Percentiles rank a stretch among this genome's conserved stretches.
Evolutionary conservation across 2,797 vertebrate genomes (phyloP).

Genomic region (Cossypha niveicapilla): DNA sequence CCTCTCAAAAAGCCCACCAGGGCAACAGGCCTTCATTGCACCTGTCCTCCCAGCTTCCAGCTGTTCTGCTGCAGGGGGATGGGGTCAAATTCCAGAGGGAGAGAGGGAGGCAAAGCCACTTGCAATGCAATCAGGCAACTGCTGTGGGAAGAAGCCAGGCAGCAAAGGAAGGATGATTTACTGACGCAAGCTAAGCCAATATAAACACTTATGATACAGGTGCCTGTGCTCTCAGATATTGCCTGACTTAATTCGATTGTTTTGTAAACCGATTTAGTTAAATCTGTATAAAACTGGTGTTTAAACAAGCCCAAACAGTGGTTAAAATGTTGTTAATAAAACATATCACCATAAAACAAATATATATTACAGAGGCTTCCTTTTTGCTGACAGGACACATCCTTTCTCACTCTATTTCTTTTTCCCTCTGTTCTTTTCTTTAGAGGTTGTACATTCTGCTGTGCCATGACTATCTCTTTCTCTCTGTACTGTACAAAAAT

Average conservation of each 20-base stretch:
- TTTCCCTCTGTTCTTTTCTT: background rate
- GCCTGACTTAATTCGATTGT: conserved; percentile 41
- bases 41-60: background rate
- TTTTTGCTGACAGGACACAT: background rate
- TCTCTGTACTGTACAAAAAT: background rate
- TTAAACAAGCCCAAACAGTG: conserved; percentile 7
- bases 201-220: conserved; percentile 48
- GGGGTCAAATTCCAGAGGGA: background rate
- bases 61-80: background rate
- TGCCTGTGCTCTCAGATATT: conserved; percentile 24
- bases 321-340: conserved; percentile 35
- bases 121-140: background rate
- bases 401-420: background rate
- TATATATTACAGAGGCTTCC: background rate
- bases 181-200: conserved; percentile 41
- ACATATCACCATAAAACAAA: conserved; percentile 6
- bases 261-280: conserved; percentile 45
- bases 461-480: background rate
- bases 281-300: conserved; percentile 33
- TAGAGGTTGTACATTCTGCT: background rate
- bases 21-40: background rate
- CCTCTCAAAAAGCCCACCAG: background rate
- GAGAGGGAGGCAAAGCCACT: background rate
- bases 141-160: background rate
- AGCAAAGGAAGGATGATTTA: conserved; percentile 22